These are phyloP conservation scores for Gymnocypris eckloni DNA, from an alignment of 2,797 vertebrate genomes.

Conservation along the genomic window DNA sequence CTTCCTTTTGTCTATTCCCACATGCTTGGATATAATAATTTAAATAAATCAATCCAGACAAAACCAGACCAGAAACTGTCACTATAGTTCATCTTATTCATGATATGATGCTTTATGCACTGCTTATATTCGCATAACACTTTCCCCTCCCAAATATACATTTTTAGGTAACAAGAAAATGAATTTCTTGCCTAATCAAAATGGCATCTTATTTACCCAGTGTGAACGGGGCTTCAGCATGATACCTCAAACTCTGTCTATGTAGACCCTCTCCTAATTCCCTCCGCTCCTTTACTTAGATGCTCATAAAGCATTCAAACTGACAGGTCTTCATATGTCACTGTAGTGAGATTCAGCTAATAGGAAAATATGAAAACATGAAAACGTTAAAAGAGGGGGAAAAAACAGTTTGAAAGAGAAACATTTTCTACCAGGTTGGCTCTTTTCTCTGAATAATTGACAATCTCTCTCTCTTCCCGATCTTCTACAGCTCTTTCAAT, in stretches of 20 bases:
- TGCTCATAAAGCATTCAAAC: not conserved
- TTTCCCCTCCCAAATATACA: no score
- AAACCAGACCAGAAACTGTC: not conserved
- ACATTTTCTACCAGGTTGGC: not conserved
- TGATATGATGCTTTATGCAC: not conserved
- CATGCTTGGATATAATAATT: not conserved
- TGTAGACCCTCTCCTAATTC: not conserved
- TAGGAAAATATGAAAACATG: conserved; percentile 8
- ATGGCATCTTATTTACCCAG: not conserved
- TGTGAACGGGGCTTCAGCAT: not conserved
- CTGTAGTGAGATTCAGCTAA: conserved; percentile 14
- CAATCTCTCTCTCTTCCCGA: not conserved
- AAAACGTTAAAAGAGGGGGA: not conserved
- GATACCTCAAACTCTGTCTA: not conserved
- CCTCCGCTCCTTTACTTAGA: not conserved
- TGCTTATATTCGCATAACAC: not conserved
- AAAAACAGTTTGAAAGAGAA: not conserved
- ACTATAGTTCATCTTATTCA: not conserved
- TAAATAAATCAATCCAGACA: not conserved
- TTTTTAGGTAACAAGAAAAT: not conserved
- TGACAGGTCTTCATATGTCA: conserved; percentile 35
- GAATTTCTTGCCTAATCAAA: not conserved
- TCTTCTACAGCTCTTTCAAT: conserved; percentile 15
- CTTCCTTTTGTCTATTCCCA: not conserved
- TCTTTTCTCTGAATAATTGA: conserved; percentile 17